Conservation (phyloP, 1,140 invertebrate species). For the Periplaneta americana region DNA sequence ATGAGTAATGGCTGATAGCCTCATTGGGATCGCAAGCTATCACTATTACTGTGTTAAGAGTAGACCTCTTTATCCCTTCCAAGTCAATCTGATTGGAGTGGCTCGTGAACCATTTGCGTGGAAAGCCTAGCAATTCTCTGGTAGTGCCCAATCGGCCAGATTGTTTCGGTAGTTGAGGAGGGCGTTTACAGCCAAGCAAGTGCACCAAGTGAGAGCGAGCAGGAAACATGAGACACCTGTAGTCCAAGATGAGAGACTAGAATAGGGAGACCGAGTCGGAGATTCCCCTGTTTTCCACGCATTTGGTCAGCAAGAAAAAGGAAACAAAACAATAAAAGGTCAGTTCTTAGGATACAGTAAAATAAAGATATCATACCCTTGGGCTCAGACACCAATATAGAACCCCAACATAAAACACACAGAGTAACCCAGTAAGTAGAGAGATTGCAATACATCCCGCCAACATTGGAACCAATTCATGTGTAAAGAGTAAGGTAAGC, state of each 20-base stretch:
- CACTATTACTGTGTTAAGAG: not conserved
- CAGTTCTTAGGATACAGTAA: slow-evolving; percentile 7
- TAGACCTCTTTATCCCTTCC: not conserved
- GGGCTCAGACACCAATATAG: not conserved
- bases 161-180: not conserved
- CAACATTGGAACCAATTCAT: slow-evolving; percentile 2
- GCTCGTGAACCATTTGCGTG: not conserved
- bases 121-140: not conserved
- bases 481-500: not conserved
- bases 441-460: slow-evolving; percentile 18
- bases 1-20: not conserved
- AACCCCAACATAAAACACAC: not conserved
- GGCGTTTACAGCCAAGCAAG: slow-evolving; percentile 15
- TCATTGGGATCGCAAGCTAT: not conserved
- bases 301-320: slow-evolving; percentile 18
- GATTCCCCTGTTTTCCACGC: slow-evolving; percentile 25
- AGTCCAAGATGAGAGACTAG: slow-evolving; percentile 34
- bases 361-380: slow-evolving; percentile 5
- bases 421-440: not conserved
- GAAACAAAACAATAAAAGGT: slow-evolving; percentile 18
- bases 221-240: slow-evolving; percentile 27
- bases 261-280: slow-evolving; percentile 27
- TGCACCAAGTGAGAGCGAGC: slow-evolving; percentile 18
- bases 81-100: not conserved
- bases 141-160: not conserved